phyloP scores from a whole-genome alignment of 1,140 invertebrate genomes.

The Aradophagus sp. region DNA sequence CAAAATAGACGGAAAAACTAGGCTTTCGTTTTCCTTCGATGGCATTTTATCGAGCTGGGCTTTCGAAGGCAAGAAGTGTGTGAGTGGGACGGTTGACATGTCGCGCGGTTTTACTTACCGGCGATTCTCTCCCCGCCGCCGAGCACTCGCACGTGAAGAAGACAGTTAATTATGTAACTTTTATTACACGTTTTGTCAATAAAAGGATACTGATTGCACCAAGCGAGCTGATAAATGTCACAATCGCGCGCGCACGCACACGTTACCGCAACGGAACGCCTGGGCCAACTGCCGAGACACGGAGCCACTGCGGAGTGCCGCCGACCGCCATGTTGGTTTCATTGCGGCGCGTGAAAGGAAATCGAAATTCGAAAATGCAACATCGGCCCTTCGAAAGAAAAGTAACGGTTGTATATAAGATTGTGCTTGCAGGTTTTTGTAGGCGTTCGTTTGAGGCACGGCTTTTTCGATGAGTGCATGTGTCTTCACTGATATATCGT shows the following conservation, averaged over 20 bases:
- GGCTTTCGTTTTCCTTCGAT: not conserved
- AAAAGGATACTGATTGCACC: constrained; percentile 68
- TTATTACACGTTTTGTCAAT: constrained; percentile 69
- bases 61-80: too few species aligned
- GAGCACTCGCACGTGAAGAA: constrained; percentile 31
- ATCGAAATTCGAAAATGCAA: not conserved
- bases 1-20: too few species aligned
- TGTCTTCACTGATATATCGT: too few species aligned
- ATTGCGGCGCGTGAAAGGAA: not conserved
- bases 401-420: too few species aligned
- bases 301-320: constrained; percentile 57
- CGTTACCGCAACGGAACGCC: constrained; percentile 50
- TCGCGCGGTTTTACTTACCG: constrained; percentile 43
- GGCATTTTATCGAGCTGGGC: too few species aligned
- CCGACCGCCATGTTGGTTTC: not conserved
- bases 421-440: too few species aligned
- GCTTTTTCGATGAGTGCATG: too few species aligned
- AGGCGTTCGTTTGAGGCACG: too few species aligned
- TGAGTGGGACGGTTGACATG: not conserved
- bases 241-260: constrained; percentile 58
- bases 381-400: too few species aligned
- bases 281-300: constrained; percentile 49
- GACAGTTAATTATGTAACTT: constrained; percentile 68
- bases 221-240: constrained; percentile 67
- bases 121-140: constrained; percentile 36